Evolutionary conservation across 1,140 invertebrate species (phyloP).

Genomic region (Tyrophagus putrescentiae): DNA sequence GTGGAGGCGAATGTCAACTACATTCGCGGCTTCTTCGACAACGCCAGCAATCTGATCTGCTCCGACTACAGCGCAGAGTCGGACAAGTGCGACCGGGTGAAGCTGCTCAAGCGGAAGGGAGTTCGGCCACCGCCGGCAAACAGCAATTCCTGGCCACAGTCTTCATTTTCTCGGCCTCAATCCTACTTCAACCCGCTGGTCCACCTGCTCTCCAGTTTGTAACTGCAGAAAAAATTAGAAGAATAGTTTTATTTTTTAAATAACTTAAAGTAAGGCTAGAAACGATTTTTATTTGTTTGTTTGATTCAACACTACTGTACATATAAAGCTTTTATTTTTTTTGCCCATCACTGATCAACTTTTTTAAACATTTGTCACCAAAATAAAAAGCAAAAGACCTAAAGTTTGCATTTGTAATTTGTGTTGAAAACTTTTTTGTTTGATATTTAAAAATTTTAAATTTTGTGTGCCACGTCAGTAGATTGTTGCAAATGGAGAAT

Average conservation of each 20-base stretch:
- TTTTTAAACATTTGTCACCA: not conserved
- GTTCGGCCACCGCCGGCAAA: not conserved
- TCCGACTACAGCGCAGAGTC: slow-evolving; percentile 7
- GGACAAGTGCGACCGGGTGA: slow-evolving; percentile 11
- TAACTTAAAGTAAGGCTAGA: not conserved
- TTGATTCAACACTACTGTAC: too few relatives aligned
- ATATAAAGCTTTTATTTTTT: too few relatives aligned
- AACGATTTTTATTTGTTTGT: not conserved
- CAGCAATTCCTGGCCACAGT: too few relatives aligned
- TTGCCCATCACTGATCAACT: not conserved
- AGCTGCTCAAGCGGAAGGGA: not conserved
- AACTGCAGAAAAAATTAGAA: not conserved
- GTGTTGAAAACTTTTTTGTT: too few relatives aligned
- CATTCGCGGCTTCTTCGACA: not conserved
- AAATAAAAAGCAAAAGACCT: not conserved
- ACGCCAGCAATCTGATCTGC: slow-evolving; percentile 4
- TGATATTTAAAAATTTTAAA: too few relatives aligned
- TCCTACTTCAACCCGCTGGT: slow-evolving; percentile 6
- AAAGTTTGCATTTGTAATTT: too few relatives aligned
- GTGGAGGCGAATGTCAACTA: not conserved
- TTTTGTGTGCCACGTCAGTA: too few relatives aligned
- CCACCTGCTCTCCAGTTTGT: not conserved
- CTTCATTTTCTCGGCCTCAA: too few relatives aligned
- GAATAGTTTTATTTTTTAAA: not conserved
- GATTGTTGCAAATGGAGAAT: too few relatives aligned